Evolutionary conservation across 2,113 vertebrate genomes (phyloP).

Genomic region (Ceuthmochares aereus): DNA sequence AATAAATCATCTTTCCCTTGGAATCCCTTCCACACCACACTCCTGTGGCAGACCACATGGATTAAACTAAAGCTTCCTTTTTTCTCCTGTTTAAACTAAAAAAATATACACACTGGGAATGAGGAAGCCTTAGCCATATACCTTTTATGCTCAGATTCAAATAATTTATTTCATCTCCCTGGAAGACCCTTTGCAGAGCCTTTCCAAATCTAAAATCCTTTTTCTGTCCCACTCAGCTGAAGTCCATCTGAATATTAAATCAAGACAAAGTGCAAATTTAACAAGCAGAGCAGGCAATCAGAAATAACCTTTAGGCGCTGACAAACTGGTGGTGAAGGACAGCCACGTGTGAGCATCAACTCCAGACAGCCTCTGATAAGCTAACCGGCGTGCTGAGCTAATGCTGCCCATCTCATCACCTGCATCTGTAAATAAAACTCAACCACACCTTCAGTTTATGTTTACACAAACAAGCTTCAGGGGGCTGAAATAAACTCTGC

Average conservation of each 20-base stretch:
- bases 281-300: neutral
- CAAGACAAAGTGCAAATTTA: neutral
- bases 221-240: neutral
- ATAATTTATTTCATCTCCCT: neutral
- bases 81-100: neutral
- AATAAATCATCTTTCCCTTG: neutral
- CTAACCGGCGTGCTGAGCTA: neutral
- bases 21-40: neutral
- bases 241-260: neutral
- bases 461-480: accelerated
- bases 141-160: neutral
- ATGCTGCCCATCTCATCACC: neutral
- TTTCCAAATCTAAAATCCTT: neutral
- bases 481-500: neutral
- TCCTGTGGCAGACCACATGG: neutral
- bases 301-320: neutral
- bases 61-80: neutral
- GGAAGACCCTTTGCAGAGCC: neutral
- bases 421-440: neutral
- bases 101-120: neutral
- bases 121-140: neutral
- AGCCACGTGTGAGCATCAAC: neutral
- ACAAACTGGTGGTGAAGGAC: neutral
- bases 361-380: neutral
- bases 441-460: neutral